Conservation (phyloP, 2,888 invertebrate species). For the Drosophila mimica region DNA sequence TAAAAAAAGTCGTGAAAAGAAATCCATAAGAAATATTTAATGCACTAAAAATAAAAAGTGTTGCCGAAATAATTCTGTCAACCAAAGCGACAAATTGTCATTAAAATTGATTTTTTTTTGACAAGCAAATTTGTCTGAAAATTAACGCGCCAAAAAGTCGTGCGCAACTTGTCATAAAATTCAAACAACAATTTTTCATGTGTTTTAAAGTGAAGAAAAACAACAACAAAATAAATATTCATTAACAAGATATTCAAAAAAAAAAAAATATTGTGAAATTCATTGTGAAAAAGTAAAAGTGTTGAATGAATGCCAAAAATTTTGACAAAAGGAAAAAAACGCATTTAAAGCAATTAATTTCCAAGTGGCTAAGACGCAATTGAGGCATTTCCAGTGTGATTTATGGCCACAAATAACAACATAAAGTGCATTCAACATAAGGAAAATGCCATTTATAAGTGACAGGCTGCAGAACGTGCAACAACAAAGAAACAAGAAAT, state of each 20-base stretch:
- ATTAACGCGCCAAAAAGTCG: conserved; percentile 5
- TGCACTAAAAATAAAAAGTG: not conserved
- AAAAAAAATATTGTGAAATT: conserved; percentile 5
- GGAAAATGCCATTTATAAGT: conserved; percentile 43
- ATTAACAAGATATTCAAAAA: not conserved
- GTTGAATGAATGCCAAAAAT: not conserved
- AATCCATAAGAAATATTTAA: not conserved
- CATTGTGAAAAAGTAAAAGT: conserved; percentile 2
- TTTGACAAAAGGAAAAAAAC: not conserved
- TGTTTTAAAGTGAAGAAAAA: conserved; percentile 1
- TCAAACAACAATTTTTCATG: not conserved
- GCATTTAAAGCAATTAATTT: not conserved
- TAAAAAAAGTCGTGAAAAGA: conserved; percentile 21
- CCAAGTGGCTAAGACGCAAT: conserved; percentile 30
- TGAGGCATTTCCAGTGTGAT: conserved; percentile 27
- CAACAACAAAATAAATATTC: not conserved
- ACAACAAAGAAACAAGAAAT: conserved; percentile 36
- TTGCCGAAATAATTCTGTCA: not conserved
- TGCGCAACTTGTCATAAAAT: conserved; percentile 4
- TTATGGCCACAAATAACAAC: conserved; percentile 26
- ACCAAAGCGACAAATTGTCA: conserved; percentile 2
- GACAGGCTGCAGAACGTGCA: conserved; percentile 25
- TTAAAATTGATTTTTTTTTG: not conserved
- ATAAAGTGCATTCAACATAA: conserved; percentile 53
- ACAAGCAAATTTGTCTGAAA: not conserved